Base-by-base conservation (phyloP, 2,888 invertebrate species). In the Plebejus anna region DNA sequence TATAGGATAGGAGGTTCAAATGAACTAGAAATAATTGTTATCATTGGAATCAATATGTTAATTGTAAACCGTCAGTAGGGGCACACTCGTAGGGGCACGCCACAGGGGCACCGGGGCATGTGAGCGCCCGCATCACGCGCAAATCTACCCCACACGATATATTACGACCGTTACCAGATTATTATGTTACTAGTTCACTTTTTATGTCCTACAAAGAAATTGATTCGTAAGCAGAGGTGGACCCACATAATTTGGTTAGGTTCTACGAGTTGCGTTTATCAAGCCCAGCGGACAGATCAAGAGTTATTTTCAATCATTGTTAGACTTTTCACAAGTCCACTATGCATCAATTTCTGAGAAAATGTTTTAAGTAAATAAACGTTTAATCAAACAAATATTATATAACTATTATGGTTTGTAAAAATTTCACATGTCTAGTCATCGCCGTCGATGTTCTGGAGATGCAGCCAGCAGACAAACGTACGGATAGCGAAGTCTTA, bases 21-120 rank as follows among this genome's bases (percentile, higher is more conserved):
- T 51, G 70, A 66, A 32, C 32, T 66, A 66, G 32, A 66, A 66
- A 66, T 7, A 7, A 59, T 59, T 66, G 32, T 66, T 66, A 36
- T 66, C 66, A 66, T 9, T 22, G 66, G 32, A 66, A 66, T 66
- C 66, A 66, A 28, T 61, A 61, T 61, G 66, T 66, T 66, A 66
- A 66, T 66, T 32, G 66, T 66, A 36, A 66, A 36, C 66, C 32
- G 66, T 66, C 66, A 32, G 66, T 55, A 66, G 66, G 66, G 66
- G 66, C 66, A 61, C 66, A 22, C 61, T 2, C 0, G 22, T 9
- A n/a, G 66, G 66, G 66, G 66, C 66, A 66, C 66, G 32, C 61
- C 4, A 32, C 32, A 66, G 66, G 66, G 66, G 66, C 28, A 66
- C 66, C 13, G 13, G 61, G 66, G 32, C 66, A 66, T 61, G 66